Base-by-base conservation (phyloP, 2,888 invertebrate genomes). In the Deilephila elpenor region DNA sequence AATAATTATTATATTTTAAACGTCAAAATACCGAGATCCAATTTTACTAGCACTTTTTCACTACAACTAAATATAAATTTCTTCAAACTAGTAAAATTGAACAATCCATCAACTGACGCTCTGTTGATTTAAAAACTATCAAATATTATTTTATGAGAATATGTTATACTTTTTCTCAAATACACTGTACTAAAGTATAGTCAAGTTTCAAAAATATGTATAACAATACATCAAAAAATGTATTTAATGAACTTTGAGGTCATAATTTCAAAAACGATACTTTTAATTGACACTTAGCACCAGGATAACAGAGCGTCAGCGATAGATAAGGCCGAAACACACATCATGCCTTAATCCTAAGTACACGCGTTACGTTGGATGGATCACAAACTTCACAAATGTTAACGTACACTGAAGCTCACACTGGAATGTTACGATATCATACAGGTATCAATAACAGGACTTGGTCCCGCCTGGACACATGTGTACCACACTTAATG, bases 381-480 rank as follows among this genome's bases (percentile, higher is more conserved):
- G 92, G 93, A 93, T 92, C 93, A 93, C 94, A 93, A 93, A 92
- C 92, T 91, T 59, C 67, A 67, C 67, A 67, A 67, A 86, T 92
- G 92, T 93, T 93, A 92, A 88, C 81, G 84, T 84, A 90, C 90
- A 93, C 89, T 89, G 88, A 93, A 93, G 92, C 92, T 84, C 93
- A 93, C 89, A 93, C 93, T 90, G 90, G 93, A 93, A 94, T 94
- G 94, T 94, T 92, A 92, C 87, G 91, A 91, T 89, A 88, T 87
- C 88, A 90, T 91, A 94, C 94, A 94, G 94, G 94, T 94, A 94
- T 94, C 94, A 94, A 94, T 93, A 85, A 86, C 85, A 84, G 86
- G 89, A 89, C 85, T 84, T 87, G 64, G 59, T 51, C 67, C 64
- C 64, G 64, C 44, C 59, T 37, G 64, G 67, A 75, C 71, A 75